Evolutionary conservation across 2,113 vertebrate genomes (phyloP), one percentile per base, ranked within the genome.

Genomic region (Apaloderma vittatum): DNA sequence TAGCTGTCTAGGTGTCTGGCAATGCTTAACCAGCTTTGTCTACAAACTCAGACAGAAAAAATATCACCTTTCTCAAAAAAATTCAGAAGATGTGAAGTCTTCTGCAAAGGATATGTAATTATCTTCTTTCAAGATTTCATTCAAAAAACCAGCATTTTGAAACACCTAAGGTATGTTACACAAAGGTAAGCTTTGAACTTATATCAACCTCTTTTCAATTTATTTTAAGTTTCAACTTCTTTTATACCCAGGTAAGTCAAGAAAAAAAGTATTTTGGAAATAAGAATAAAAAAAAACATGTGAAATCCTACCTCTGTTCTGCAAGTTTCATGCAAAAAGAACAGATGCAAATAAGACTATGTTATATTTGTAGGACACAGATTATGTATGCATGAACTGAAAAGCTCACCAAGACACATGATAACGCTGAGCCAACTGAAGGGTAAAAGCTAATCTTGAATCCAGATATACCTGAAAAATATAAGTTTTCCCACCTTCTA

Each of bases 1-100:
- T 92, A 92, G 71, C 62, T 90, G 82, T 79, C 82, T 79, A 46
- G 37, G 30, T 79, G 66, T 72, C 88, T 94, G 82, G 66, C 67
- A 88, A 3, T 18, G 88, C 54, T 88, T 83, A 90, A 86, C n/a
- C 43, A 70, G 37, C 58, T 76, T 73, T 80, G 54, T 29, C 83
- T 86, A 83, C 22, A 8, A 95, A 54, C 34, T 91, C 72, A 55
- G 55, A 59, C 5, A 23, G 68, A 86, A 95, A 86, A 88, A 74
- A 17, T 32, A 88, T 3, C 75, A 55, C 22, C 15, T 71, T 81
- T 49, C 54, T 20, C 49, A 65, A 93, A 46, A 37, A 30, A 34
- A 18, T 26, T 24, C 43, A 61, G 66, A 49, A 17, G 55, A 51
- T 24, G 61, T 9, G 66, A 16, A 8, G 8, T 52, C 32, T 92